phyloP scores from a whole-genome alignment of 1,140 invertebrate species.

The Leptopilina boulardi region DNA sequence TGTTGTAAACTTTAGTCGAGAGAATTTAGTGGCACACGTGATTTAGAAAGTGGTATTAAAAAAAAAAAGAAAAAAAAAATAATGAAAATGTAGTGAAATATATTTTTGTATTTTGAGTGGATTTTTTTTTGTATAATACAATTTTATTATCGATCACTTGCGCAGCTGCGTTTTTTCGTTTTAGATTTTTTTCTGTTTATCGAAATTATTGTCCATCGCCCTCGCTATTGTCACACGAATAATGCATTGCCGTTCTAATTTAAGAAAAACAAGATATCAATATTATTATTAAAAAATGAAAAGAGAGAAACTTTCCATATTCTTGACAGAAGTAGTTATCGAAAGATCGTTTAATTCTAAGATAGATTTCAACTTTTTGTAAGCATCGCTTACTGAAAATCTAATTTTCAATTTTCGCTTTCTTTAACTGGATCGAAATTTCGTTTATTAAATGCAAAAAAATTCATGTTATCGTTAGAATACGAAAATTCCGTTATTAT shows the following conservation, averaged over 20 bases:
- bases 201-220: conserved; percentile 24
- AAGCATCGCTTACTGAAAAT: neutral
- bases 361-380: neutral
- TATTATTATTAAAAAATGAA: conserved; percentile 1
- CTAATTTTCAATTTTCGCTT: neutral
- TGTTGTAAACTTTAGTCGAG: conserved; percentile 22
- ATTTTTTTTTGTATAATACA: conserved; percentile 24
- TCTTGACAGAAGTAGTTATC: conserved; percentile 24
- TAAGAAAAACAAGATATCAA: neutral
- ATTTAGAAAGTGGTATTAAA: conserved; percentile 23
- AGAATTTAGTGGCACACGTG: conserved; percentile 15
- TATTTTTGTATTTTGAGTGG: conserved; percentile 31
- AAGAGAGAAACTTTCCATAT: neutral
- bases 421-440: neutral
- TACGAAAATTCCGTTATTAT: too few species aligned
- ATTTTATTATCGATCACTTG: conserved; percentile 26
- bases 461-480: too few species aligned
- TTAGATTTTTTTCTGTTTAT: conserved; percentile 2
- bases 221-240: conserved; percentile 28
- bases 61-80: neutral
- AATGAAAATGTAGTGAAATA: conserved; percentile 22
- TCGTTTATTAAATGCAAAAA: neutral
- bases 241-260: conserved; percentile 10
- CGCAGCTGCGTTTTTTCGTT: conserved; percentile 29
- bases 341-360: conserved; percentile 24